Evolutionary conservation across 2,113 vertebrate species (phyloP).

Genomic region (Picathartes gymnocephalus): DNA sequence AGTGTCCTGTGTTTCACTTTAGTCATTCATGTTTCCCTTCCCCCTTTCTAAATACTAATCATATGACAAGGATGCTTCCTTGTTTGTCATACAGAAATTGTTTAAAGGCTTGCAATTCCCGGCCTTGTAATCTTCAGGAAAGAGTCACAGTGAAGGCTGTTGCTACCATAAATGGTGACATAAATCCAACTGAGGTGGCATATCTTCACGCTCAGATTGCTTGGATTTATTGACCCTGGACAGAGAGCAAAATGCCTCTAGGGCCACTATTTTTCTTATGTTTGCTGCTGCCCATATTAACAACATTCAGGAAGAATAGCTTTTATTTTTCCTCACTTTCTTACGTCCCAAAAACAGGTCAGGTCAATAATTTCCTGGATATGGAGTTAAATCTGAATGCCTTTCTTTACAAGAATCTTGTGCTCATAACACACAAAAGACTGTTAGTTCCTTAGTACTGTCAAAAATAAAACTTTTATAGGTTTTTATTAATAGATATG

Average conservation of each 20-base stretch:
- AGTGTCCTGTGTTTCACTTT: background rate
- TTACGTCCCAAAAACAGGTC: background rate
- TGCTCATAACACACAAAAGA: background rate
- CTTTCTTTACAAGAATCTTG: background rate
- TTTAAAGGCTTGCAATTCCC: background rate
- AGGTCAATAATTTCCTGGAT: background rate
- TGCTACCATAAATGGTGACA: slow-evolving; percentile 34
- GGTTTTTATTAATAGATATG: slow-evolving; percentile 6
- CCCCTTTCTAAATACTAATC: background rate
- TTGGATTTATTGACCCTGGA: background rate
- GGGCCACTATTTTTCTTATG: background rate
- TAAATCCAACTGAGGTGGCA: background rate
- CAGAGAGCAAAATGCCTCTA: background rate
- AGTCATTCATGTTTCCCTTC: background rate
- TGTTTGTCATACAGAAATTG: background rate
- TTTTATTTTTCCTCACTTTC: background rate
- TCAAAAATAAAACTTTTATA: background rate
- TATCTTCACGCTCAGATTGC: background rate
- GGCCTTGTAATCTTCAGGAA: background rate
- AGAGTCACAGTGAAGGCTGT: background rate
- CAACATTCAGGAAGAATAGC: background rate
- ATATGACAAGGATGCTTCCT: background rate
- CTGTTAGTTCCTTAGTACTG: background rate
- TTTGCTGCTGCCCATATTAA: background rate
- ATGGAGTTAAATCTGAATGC: background rate